Evolutionary conservation across 2,797 vertebrate species (phyloP).

Genomic region (Eremophila alpestris): DNA sequence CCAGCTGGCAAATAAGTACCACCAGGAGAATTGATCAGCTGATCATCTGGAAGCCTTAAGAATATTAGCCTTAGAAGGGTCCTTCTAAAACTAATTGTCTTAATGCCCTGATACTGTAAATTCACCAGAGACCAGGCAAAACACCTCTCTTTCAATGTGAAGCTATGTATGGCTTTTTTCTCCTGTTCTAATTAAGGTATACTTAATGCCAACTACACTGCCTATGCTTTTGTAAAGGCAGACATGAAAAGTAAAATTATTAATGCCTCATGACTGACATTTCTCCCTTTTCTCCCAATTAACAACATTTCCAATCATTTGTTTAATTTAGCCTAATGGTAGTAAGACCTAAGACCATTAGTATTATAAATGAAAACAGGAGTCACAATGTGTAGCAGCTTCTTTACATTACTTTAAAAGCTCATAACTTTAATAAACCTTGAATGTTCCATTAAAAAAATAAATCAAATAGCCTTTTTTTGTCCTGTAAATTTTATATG

Average conservation of each 20-base stretch:
- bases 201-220: neutral
- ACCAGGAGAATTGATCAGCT: neutral
- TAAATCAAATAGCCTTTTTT: neutral
- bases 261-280: neutral
- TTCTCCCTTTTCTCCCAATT: neutral
- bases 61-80: neutral
- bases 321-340: constrained; percentile 29
- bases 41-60: neutral
- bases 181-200: neutral
- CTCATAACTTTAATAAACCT: neutral
- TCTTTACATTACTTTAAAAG: constrained; percentile 17
- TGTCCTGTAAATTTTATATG: neutral
- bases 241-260: neutral
- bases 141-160: neutral
- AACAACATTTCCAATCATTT: constrained; percentile 8
- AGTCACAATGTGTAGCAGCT: neutral
- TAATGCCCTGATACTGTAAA: neutral
- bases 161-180: neutral
- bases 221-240: neutral
- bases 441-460: neutral
- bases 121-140: neutral
- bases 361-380: neutral
- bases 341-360: constrained; percentile 11
- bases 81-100: neutral
- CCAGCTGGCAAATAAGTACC: neutral